Base-by-base conservation (phyloP, 2,113 vertebrate genomes). In the Numida meleagris region DNA sequence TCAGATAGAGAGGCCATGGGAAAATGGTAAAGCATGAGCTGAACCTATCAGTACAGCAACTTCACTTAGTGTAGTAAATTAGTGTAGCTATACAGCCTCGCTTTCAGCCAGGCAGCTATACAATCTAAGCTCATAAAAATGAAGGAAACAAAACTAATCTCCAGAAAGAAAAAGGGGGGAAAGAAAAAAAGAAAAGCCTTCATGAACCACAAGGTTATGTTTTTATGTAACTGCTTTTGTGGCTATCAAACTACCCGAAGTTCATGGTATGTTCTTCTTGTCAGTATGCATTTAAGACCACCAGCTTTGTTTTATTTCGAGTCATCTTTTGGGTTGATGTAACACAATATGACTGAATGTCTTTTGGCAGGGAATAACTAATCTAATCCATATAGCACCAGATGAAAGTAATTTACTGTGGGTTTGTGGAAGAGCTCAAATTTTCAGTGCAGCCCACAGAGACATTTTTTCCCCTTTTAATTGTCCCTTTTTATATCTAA, bases 291-390 rank as follows among this genome's bases (percentile, higher is more conserved):
- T 83, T 92, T 75, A 91, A 91, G 92, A 83, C 90, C 90, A 75
- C 95, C 62, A 33, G 72, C 89, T 94, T 91, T 65, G 93, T 88
- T 96, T 93, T 84, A 45, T 95, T 92, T 93, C 63, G 73, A 95
- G 67, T 73, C 59, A 14, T 89, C 79, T 94, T 96, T 96, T 78
- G 66, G 58, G 33, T 59, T 88, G 75, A 90, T 74, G 20, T 81
- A 78, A 84, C 14, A 34, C 80, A 51, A 61, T 79, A 86, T 58
- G 91, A 81, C 90, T 73, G 51, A n/a, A 63, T 77, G 57, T 23
- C 27, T 93, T 79, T 93, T 87, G 85, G 71, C 33, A 42, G 68
- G 34, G 78, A 91, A 63, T 78, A 89, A 82, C 88, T 82, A 65
- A 90, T 86, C 72, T 80, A 88, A 87, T 82, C 87, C 90, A 21